Evolutionary conservation across 1,140 invertebrate genomes (phyloP), one percentile per base, ranked within the genome.

Genomic region (Subanguina moxae): DNA sequence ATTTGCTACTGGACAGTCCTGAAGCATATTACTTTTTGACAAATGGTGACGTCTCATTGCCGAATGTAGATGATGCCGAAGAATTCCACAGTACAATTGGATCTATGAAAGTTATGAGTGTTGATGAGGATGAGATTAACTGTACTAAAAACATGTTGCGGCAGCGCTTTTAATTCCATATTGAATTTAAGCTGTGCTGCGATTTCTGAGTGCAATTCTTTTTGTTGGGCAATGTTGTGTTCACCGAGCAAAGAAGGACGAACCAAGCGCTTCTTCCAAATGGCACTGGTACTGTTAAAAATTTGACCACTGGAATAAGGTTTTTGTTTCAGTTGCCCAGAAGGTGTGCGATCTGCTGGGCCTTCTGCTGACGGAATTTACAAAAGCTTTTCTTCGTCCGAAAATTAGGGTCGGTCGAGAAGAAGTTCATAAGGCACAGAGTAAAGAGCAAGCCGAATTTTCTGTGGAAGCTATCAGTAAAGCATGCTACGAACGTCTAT

Each of bases 371-470:
- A 95, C 92, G 0, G 94, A 97, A 80, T 93, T 98, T 89, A 95
- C 92, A 1, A 93, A 95, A 82, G 94, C 94, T 13, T 97, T 98
- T 86, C 86, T 99, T 1, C 93, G 92, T 82, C 96, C 96, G 0
- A 88, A 91, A 76, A 94, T 99, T 74, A 97, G 97, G 85, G 95
- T 99, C 0, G 96, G 96, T 19, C 88, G 95, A 64, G 96, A 99
- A 83, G 93, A 91, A 83, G 94, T 99, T 0, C 96, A 92, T 1
- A 99, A 99, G 85, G 92, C 94, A 30, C 96, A 99, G 84, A 98
- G 93, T 3, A 97, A 97, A 84, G 95, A 97, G 83, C 95, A 98
- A 86, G 94, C 94, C 7, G 95, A 98, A 83, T 98, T 97, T 85
- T 93, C 95, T 1, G 94, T 97, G 0, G 95, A 99, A 84, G 96